Evolutionary conservation across 2,888 invertebrate species (phyloP), one percentile per base, ranked within the genome.

Genomic region (Byasa hedistus): DNA sequence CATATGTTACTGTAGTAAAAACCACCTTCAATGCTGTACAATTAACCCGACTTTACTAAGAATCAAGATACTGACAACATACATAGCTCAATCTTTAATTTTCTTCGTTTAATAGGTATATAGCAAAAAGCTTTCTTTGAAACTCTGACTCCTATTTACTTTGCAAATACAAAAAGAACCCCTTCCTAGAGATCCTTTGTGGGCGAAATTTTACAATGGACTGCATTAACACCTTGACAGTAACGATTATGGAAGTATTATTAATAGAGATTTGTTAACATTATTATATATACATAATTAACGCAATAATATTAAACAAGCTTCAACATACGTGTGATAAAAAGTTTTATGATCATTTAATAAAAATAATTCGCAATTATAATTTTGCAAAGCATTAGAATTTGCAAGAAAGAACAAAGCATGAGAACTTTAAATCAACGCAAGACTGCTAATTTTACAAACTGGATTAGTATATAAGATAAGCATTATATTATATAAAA

Each of bases 401-500:
- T 66, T 63, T 59, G 23, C 19, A 39, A 57, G n/a, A 57, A 55
- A 36, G 39, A 57, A 57, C 39, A 61, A 23, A 58, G 66, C 59
- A 59, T 59, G 58, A 66, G 52, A 66, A 66, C 55, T 66, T 66
- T 59, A 22, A 24, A 24, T 51, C 57, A 36, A 61, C 56, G 51
- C 61, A 22, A 61, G 52, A 58, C 61, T 56, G 48, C 19, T 48
- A 66, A 63, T 62, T 63, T 67, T 55, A 54, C 63, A 48, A 59
- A 67, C 55, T 48, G 63, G 59, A 67, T 63, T 58, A 54, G 27
- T 44, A 55, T 62, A 51, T 62, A 58, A 62, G 61, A 57, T 61
- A 61, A 61, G 62, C 48, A 23, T 22, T 32, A 10, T 32, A 32
- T 32, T 1, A 10, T 10, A 32, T 10, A 10, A 32, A 32, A 32